Conservation (phyloP, 2,113 vertebrate genomes). For the Pseudorasbora parva region DNA sequence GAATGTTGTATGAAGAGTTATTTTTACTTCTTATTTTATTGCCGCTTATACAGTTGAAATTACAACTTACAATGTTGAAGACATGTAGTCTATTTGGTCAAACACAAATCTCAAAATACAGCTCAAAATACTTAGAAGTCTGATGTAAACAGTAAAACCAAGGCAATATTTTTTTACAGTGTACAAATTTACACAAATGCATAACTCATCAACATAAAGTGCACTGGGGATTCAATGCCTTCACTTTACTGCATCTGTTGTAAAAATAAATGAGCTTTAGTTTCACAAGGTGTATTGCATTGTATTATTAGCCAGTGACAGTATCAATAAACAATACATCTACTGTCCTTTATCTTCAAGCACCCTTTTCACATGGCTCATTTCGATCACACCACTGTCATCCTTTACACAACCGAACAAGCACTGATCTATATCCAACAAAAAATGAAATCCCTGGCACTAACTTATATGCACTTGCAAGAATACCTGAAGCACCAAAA, state of each 20-base stretch:
- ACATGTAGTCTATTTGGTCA: too few species aligned
- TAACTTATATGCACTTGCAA: background rate
- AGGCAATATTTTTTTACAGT: background rate
- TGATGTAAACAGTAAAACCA: too few species aligned
- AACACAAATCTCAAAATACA: too few species aligned
- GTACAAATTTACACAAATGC: background rate
- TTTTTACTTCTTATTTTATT: too few species aligned
- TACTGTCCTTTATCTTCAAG: background rate
- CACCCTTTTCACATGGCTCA: background rate
- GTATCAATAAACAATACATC: background rate
- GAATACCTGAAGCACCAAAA: background rate
- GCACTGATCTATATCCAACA: background rate
- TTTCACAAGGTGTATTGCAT: background rate
- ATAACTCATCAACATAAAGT: background rate
- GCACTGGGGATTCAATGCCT: background rate
- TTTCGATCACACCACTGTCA: background rate
- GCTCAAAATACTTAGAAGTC: too few species aligned
- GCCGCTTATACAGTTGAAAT: too few species aligned
- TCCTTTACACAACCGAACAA: background rate
- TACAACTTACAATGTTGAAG: too few species aligned
- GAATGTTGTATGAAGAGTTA: too few species aligned
- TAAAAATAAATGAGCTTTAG: background rate
- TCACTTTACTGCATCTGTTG: background rate
- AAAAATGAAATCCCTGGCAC: background rate
- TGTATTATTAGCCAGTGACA: background rate